phyloP scores from a whole-genome alignment of 2,113 vertebrate species.

The Triplophysa tibetana region DNA sequence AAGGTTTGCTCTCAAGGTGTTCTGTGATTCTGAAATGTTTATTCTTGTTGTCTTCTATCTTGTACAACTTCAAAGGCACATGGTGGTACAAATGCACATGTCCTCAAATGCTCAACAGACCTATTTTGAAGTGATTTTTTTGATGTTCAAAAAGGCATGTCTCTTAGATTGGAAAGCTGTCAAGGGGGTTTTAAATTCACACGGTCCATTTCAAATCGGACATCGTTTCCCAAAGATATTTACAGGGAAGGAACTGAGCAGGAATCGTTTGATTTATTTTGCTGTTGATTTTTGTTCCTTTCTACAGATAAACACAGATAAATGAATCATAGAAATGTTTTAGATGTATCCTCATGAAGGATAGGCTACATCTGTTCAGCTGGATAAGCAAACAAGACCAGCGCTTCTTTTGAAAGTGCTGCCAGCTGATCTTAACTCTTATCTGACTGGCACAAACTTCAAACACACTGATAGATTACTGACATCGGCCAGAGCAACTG shows the following conservation, averaged over 20 bases:
- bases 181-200: neutral
- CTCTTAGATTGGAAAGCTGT: constrained; percentile 16
- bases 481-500: constrained; percentile 37
- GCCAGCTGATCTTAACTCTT: constrained; percentile 67
- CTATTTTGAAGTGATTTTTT: too few relatives aligned
- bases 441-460: constrained; percentile 55
- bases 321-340: constrained; percentile 70
- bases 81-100: constrained; percentile 2
- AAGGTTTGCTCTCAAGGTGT: constrained; percentile 1
- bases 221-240: constrained; percentile 50
- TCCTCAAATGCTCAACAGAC: constrained; percentile 29
- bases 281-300: constrained; percentile 65
- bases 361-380: constrained; percentile 60
- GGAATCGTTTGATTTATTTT: constrained; percentile 57
- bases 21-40: neutral
- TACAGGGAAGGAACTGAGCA: neutral
- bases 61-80: constrained; percentile 5
- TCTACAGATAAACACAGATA: constrained; percentile 58
- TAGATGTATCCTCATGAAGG: constrained; percentile 60
- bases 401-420: constrained; percentile 68
- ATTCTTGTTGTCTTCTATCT: constrained; percentile 28
- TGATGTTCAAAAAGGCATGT: constrained; percentile 25
- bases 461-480: constrained; percentile 65
- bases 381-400: constrained; percentile 70
- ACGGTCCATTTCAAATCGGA: constrained; percentile 40